Percentiles rank a stretch among this genome's conserved stretches.
phyloP scores from a whole-genome alignment of 92 coral and sea anemone species.

The Palythoa grandiflora region DNA sequence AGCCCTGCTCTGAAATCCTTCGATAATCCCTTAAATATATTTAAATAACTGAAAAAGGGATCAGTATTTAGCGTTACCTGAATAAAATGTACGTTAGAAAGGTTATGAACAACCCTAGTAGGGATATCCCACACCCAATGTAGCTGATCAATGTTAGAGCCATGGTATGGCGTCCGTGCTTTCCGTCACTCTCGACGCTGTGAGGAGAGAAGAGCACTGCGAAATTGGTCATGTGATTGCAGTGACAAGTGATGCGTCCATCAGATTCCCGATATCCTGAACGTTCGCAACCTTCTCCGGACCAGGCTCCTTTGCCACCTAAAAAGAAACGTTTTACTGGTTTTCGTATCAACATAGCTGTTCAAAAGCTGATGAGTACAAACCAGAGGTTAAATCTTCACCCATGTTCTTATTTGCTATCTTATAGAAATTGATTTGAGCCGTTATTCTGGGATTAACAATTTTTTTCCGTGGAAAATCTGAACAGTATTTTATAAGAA shows the following conservation, averaged over 20 bases:
- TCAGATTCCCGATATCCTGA: background rate
- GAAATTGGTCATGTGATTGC: slow-evolving; percentile 28
- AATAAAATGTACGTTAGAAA: slow-evolving; percentile 85
- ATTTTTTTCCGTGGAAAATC: no score
- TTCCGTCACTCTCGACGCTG: background rate
- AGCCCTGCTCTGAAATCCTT: no score
- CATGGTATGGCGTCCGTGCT: slow-evolving; percentile 25
- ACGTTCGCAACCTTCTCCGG: background rate
- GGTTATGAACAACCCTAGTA: slow-evolving; percentile 76
- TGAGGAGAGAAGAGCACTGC: slow-evolving; percentile 40
- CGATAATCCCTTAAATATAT: no score
- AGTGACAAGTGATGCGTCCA: background rate
- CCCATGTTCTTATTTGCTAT: no score
- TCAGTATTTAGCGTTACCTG: slow-evolving; percentile 63
- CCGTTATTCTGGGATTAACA: no score
- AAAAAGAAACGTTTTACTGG: background rate
- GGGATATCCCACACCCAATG: slow-evolving; percentile 92
- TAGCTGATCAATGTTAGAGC: slow-evolving; percentile 80
- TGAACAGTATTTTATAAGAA: no score
- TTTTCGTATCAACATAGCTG: background rate
- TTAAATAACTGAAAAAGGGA: no score
- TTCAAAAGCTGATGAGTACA: background rate
- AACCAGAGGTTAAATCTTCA: no score
- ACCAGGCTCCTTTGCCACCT: slow-evolving; percentile 29
- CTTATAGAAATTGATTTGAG: no score